Conservation (phyloP, 2,797 vertebrate species). For the Amniataba percoides region DNA sequence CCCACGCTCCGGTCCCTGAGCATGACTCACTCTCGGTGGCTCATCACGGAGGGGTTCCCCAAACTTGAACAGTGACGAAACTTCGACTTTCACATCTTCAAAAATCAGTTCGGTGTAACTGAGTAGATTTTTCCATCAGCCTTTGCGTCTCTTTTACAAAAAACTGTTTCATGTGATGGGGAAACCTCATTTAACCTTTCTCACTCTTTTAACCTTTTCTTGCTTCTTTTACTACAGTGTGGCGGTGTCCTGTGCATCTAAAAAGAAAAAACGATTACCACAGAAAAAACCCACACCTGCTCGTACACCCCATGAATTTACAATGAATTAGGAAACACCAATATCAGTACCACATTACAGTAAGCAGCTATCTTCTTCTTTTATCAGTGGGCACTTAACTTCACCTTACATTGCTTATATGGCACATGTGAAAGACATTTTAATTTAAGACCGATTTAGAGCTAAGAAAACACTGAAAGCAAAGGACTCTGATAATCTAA, state of each 20-base stretch:
- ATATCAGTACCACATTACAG: slow-evolving; percentile 9
- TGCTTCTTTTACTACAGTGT: slow-evolving; percentile 4
- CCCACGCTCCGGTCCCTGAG: slow-evolving; percentile 60
- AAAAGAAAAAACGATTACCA: slow-evolving; percentile 20
- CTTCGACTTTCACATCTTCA: slow-evolving; percentile 65
- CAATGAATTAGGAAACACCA: slow-evolving; percentile 34
- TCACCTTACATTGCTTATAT: neutral
- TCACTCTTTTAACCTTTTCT: slow-evolving; percentile 35
- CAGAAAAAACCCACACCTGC: slow-evolving; percentile 35
- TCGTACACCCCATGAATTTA: slow-evolving; percentile 7
- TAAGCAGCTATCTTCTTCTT: neutral
- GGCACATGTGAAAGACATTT: neutral
- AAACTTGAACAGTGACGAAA: slow-evolving; percentile 61
- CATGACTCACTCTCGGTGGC: slow-evolving; percentile 69
- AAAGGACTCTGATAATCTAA: neutral
- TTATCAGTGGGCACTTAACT: no score
- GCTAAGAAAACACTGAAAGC: neutral
- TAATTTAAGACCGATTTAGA: neutral
- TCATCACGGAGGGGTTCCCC: slow-evolving; percentile 81
- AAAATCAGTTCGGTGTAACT: slow-evolving; percentile 45
- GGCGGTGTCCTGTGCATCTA: slow-evolving; percentile 1
- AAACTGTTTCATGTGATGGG: slow-evolving; percentile 44
- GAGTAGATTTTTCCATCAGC: slow-evolving; percentile 69
- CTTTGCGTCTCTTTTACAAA: slow-evolving; percentile 19
- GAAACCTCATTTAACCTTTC: slow-evolving; percentile 63